These are phyloP conservation scores for Uloborus diversus DNA, from an alignment of 1,140 invertebrate species.

Conservation along the genomic window DNA sequence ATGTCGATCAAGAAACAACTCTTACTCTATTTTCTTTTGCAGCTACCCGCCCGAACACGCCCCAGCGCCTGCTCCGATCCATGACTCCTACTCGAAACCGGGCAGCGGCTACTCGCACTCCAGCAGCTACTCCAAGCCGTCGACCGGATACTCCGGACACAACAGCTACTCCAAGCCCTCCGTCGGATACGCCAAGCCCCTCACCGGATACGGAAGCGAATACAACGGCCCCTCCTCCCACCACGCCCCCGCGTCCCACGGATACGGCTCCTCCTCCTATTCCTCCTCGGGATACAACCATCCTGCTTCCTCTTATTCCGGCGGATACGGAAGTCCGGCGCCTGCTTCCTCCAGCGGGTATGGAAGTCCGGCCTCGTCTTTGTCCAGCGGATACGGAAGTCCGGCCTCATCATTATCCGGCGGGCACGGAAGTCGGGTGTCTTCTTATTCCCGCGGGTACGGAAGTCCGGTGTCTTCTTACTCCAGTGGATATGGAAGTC, in stretches of 20 bases:
- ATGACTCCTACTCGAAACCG: constrained; percentile 7
- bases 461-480: constrained; percentile 17
- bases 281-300: neutral
- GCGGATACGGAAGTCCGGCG: neutral
- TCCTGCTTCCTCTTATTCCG: neutral
- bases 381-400: neutral
- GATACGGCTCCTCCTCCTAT: neutral
- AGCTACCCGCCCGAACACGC: too few species aligned
- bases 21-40: too few species aligned
- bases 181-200: neutral
- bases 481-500: constrained; percentile 7
- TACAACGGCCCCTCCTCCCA: constrained; percentile 23
- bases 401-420: neutral
- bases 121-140: constrained; percentile 7
- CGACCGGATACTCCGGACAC: constrained; percentile 14
- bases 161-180: neutral
- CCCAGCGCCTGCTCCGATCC: neutral
- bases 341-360: neutral
- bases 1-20: too few species aligned
- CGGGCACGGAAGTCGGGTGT: constrained; percentile 4
- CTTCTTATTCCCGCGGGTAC: constrained; percentile 20
- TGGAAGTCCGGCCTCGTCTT: neutral
- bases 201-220: constrained; percentile 22
- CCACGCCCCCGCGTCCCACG: neutral
- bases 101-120: neutral